Evolutionary conservation across 2,797 vertebrate genomes (phyloP), one percentile per base, ranked within the genome.

Genomic region (Choloepus didactylus): DNA sequence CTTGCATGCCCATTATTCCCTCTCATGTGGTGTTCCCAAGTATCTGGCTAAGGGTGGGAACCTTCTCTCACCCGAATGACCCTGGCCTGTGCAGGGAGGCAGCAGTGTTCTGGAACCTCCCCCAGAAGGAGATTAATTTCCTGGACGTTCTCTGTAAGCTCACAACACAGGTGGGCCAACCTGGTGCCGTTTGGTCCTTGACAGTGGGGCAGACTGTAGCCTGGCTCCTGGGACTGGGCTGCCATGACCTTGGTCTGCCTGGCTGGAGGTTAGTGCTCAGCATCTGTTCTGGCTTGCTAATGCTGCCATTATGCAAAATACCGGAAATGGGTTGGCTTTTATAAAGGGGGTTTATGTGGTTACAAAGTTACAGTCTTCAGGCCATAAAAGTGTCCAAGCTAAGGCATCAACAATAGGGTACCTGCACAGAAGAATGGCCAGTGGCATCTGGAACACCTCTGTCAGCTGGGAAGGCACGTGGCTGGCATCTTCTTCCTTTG

Each of bases 1-100:
- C 8, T 29, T 59, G 3, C 11, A 3, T 0, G 0, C 31, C 51
- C 23, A 0, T 54, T 4, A 18, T 29, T 60, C 35, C 54, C 4
- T 18, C 44, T 12, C 2, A 9, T 9, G 44, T 38, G 70, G n/a
- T 35, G 35, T 35, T 35, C 35, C 35, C 35, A 35, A 35, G 35
- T 35, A 9, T 9, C 51, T 38, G 70, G n/a, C 27, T 0, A 23
- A 2, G 14, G 9, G 7, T 23, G 35, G 66, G 64, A 25, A 23
- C 5, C 9, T 1, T 29, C 73, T 4, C 2, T 62, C 6, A 0
- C 70, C 67, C 15, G 27, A 54, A 18, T 49, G 79, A 67, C 56
- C 41, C 49, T 38, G 82, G 29, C 29, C 66, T 67, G 0, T 60
- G 18, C 1, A 8, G 3, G 41, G 44, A 51, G 41, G 16, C 16